These are phyloP conservation scores for Larimichthys crocea DNA, from an alignment of 2,113 vertebrate species.

Conservation along the genomic window DNA sequence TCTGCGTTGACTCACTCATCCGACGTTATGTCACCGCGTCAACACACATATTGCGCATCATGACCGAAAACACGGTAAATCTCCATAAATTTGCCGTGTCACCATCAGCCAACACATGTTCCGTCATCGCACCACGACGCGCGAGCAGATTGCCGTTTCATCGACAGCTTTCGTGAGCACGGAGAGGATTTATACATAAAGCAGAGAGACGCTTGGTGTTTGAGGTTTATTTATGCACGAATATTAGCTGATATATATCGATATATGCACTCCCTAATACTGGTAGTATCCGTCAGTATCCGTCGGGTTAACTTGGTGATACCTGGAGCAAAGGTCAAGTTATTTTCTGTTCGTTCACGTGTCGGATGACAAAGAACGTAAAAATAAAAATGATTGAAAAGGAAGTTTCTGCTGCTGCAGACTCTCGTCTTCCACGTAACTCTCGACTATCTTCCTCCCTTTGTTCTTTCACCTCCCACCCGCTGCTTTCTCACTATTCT, in stretches of 20 bases:
- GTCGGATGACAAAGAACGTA: background rate
- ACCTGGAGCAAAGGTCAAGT: background rate
- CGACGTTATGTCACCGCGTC: background rate
- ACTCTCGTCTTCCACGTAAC: no score
- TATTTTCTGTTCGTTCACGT: background rate
- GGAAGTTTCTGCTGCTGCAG: no score
- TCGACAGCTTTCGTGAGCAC: slow-evolving; percentile 40
- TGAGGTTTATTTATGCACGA: no score
- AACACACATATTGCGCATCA: background rate
- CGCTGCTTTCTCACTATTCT: background rate
- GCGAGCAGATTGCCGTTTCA: slow-evolving; percentile 51
- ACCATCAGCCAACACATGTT: background rate
- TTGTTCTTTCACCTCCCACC: background rate
- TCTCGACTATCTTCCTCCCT: background rate
- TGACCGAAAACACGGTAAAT: background rate
- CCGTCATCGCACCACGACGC: background rate
- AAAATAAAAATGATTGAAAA: no score
- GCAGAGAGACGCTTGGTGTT: no score
- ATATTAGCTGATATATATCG: no score
- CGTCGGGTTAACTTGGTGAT: no score
- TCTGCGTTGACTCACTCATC: background rate
- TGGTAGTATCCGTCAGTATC: no score
- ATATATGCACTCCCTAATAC: no score
- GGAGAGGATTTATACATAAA: no score
- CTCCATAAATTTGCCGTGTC: background rate